Conservation (phyloP, 2,888 invertebrate species). For the Danaus chrysippus region DNA sequence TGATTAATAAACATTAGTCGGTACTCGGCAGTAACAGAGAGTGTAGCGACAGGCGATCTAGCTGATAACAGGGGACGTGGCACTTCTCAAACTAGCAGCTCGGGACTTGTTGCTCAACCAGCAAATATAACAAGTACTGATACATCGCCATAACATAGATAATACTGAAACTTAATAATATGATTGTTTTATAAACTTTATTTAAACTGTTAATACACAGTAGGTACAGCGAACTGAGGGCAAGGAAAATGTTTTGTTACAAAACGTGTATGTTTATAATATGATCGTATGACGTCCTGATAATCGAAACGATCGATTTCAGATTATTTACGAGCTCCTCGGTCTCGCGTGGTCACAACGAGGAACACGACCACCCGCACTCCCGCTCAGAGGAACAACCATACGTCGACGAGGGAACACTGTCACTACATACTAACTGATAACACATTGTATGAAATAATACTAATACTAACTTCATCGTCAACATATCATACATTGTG, state of each 20-base stretch:
- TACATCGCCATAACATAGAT: neutral
- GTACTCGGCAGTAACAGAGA: slow-evolving; percentile 19
- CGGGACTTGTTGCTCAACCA: slow-evolving; percentile 14
- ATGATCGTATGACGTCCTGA: neutral
- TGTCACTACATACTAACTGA: slow-evolving; percentile 4
- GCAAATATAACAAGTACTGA: slow-evolving; percentile 1
- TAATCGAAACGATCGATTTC: neutral
- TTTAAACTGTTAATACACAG: too few relatives aligned
- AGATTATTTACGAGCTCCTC: neutral
- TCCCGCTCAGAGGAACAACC: neutral
- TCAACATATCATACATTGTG: neutral
- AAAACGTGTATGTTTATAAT: neutral
- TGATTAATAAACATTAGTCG: slow-evolving; percentile 7
- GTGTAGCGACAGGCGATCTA: slow-evolving; percentile 15
- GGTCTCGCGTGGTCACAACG: slow-evolving; percentile 11
- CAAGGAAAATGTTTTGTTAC: too few relatives aligned
- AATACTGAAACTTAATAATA: too few relatives aligned
- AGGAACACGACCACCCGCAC: slow-evolving; percentile 20
- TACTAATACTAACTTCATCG: neutral
- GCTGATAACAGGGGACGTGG: slow-evolving; percentile 20
- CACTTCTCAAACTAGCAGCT: slow-evolving; percentile 14
- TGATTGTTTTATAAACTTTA: too few relatives aligned
- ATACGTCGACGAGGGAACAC: neutral
- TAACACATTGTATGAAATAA: slow-evolving; percentile 2
- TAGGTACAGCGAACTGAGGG: too few relatives aligned